phyloP scores from a whole-genome alignment of 2,797 vertebrate genomes.

The Poliocrania exsul region DNA sequence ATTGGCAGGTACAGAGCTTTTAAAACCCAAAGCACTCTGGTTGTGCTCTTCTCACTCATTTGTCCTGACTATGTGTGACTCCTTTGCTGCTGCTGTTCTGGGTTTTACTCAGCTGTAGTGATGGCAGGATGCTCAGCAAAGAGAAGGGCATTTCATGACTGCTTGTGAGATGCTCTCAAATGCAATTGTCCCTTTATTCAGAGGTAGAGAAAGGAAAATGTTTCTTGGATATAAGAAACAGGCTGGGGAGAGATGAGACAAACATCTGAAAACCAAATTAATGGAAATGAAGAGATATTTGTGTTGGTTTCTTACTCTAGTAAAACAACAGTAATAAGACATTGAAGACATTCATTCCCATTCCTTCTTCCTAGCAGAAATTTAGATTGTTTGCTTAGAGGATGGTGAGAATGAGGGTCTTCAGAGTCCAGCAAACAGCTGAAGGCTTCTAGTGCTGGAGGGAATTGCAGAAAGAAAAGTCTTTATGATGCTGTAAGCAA shows the following conservation, averaged over 20 bases:
- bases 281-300: neutral
- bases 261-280: neutral
- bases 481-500: neutral
- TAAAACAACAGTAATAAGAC: neutral
- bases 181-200: neutral
- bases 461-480: neutral
- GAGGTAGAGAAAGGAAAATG: neutral
- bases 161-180: neutral
- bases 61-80: neutral
- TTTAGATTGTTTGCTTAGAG: neutral
- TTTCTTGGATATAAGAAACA: neutral
- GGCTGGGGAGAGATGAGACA: neutral
- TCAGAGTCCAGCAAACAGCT: neutral
- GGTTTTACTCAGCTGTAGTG: neutral
- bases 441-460: neutral
- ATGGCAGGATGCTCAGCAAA: neutral
- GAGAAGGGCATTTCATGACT: neutral
- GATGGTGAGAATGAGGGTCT: neutral
- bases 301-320: neutral
- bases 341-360: neutral
- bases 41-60: neutral
- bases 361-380: neutral
- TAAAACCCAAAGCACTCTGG: neutral
- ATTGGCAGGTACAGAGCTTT: neutral
- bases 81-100: accelerated